Evolutionary conservation across 2,797 vertebrate genomes (phyloP), one percentile per base, ranked within the genome.

Genomic region (Acrossocheilus fasciatus): DNA sequence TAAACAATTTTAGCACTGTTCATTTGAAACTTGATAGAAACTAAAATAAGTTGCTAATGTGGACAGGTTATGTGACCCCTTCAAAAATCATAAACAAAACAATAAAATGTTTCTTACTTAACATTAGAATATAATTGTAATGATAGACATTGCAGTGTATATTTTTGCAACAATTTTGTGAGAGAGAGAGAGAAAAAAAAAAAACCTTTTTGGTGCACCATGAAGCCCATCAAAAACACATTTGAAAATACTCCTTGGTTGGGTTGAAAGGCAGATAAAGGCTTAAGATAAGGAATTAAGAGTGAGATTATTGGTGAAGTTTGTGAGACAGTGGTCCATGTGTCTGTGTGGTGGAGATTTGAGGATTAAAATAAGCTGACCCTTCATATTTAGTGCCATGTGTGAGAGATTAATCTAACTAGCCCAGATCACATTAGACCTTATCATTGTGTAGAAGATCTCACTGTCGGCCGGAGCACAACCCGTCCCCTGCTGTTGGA

Each of bases 321-420:
- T 95, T 91, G 93, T 94, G 91, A 94, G 94, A 91, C 86, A 81
- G 91, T 90, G 92, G 91, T 90, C 72, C 90, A 91, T 74, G 8
- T 89, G 92, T 91, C 94, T 96, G 95, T 90, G 91, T 90, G 91
- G 91, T 88, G 92, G 90, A 93, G 95, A 96, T 96, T 96, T 94
- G 92, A 94, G 95, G 95, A 95, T 95, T 96, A 96, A 95, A 94
- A 94, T 94, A 95, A 95, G 83, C 88, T 95, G 93, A 95, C 94
- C 95, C 95, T 95, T 95, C 92, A 94, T 93, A 95, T 95, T 88
- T 94, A 93, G 93, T 92, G 90, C 92, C 92, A 93, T 93, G 93
- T 94, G 94, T 94, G 95, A 95, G 95, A 95, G 93, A 95, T 94
- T 92, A 94, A 94, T 93, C 95, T 95, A 94, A 94, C 92, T 91